Evolutionary conservation across 2,797 vertebrate species (phyloP), one percentile per base, ranked within the genome.

Genomic region (Tapera naevia): DNA sequence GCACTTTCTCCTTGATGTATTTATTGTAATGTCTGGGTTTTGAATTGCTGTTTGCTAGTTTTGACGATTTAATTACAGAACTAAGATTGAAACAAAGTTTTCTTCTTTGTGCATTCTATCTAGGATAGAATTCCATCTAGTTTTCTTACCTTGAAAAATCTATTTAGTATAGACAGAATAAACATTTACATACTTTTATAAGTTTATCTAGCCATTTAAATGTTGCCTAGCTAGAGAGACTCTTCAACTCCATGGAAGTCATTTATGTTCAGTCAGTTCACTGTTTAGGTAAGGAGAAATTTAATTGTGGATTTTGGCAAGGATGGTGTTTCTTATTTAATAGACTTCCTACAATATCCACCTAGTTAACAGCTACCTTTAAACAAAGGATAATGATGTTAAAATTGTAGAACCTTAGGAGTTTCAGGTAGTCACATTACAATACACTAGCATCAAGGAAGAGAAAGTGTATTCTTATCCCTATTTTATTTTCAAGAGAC

Each of bases 401-500:
- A 62, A 91, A 86, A 83, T 51, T 15, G 51, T 0, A 37, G 33
- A 81, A 61, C 27, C 5, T 43, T 21, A 62, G 33, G n/a, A 84
- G 3, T 86, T 82, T 86, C 74, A 74, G 30, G 15, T 46, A 54
- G 51, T 30, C 39, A 24, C 11, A 61, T 67, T 75, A 45, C 2
- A 1, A 37, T 56, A 70, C 13, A 69, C 23, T 25, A 64, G 8
- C 46, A 66, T 57, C 1, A 17, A 91, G 66, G 27, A 7, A 28
- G 45, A 30, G 19, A 35, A 94, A 61, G 28, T 10, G 33, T 71
- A 50, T 87, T 93, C 83, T 78, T 84, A 61, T 48, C 41, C n/a
- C 39, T 87, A n/a, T 80, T 45, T 86, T 83, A 93, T 95, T 83
- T 90, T 95, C 90, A 95, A 72, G 53, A 90, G 86, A 43, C 33